Evolutionary conservation across 2,113 vertebrate genomes (phyloP), one percentile per base, ranked within the genome.

Genomic region (Morone saxatilis): DNA sequence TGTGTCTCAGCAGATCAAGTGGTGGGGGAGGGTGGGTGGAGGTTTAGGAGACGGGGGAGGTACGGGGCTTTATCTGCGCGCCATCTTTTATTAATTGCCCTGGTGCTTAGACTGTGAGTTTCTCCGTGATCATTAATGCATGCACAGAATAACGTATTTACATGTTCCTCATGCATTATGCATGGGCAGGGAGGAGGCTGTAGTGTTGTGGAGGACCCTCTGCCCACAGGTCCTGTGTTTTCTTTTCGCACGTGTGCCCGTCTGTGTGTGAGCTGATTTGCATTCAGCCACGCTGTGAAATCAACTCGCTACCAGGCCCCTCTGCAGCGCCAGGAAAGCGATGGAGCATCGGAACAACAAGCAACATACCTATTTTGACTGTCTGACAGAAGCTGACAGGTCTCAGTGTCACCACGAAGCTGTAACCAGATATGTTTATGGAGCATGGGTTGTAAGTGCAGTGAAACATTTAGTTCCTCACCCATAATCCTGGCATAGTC

Each of bases 81-180:
- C 75, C 92, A 94, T 95, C 90, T 95, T 94, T 95, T 94, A 95
- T 95, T 95, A 96, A 96, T 95, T 93, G 91, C 88, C 83, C 84
- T 71, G 84, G 90, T 92, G 89, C 92, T 88, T 80, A 88, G 91
- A 87, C 86, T 73, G 89, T 65, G 77, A 91, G 87, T 86, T 92
- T 93, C 91, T 84, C 86, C 85, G 47, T 94, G 92, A 94, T 95
- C 93, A 94, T 94, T 95, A 94, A 95, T 95, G 92, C 93, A 94
- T 94, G 91, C 67, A 67, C 70, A 66, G 88, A 89, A 93, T 93
- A 95, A 93, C 86, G 87, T 94, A 94, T 96, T 95, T 94, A 94
- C 94, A 94, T 95, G 95, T 94, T 91, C 86, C 88, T 90, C 85
- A 92, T 95, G 84, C 83, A 92, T 95, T 88, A 94, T 94, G 88